Percentiles rank a stretch among this genome's conserved stretches.
These are phyloP conservation scores for Bombus confusus DNA, from an alignment of 1,140 invertebrate genomes.

Conservation along the genomic window DNA sequence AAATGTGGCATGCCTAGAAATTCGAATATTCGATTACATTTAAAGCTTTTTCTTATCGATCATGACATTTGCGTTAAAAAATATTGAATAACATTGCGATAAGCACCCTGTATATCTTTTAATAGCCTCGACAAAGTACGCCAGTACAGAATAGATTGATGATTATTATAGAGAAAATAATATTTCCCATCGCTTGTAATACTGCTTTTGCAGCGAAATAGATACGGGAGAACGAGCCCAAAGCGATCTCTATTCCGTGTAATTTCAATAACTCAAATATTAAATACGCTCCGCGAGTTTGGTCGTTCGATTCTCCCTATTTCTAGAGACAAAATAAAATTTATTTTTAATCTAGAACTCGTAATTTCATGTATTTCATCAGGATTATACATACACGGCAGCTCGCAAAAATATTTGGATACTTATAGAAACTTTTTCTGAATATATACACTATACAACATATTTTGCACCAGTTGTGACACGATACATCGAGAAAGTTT, in stretches of 20 bases:
- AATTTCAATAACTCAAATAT: constrained; percentile 29
- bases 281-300: neutral
- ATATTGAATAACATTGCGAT: neutral
- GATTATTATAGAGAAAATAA: constrained; percentile 13
- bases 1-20: neutral
- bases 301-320: neutral
- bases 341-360: constrained; percentile 11
- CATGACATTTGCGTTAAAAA: neutral
- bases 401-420: neutral
- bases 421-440: neutral
- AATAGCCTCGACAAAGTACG: neutral
- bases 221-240: neutral
- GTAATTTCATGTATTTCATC: neutral
- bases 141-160: neutral
- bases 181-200: neutral
- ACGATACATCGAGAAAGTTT: neutral
- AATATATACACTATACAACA: neutral
- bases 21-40: neutral
- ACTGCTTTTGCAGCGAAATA: neutral
- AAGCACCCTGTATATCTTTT: neutral
- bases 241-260: constrained; percentile 5
- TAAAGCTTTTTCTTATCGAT: too few relatives aligned
- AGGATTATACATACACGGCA: neutral
- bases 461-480: neutral
- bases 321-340: neutral